Evolutionary conservation across 2,888 invertebrate genomes (phyloP).

Genomic region (Augiades crinisus): DNA sequence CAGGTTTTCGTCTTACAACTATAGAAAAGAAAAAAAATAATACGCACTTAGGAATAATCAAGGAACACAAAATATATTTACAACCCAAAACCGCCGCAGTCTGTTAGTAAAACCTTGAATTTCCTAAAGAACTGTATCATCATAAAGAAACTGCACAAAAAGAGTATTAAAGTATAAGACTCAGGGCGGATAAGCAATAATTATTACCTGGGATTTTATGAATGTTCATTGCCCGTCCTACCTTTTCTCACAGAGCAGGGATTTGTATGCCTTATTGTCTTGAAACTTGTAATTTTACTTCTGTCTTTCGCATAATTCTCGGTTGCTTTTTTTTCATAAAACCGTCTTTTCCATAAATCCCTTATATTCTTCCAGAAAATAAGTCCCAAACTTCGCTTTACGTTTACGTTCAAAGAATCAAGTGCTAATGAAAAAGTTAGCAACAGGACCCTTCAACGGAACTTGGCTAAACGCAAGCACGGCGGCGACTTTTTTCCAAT

Average conservation of each 20-base stretch:
- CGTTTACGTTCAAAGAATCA: slow-evolving; percentile 10
- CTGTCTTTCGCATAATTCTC: slow-evolving; percentile 22
- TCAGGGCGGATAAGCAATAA: slow-evolving; percentile 27
- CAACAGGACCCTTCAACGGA: slow-evolving; percentile 34
- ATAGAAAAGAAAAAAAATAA: no score
- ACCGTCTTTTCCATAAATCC: slow-evolving; percentile 6
- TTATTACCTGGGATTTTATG: slow-evolving; percentile 27
- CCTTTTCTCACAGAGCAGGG: slow-evolving; percentile 24
- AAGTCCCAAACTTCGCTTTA: slow-evolving; percentile 10
- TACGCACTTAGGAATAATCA: no score
- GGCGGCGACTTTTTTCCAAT: slow-evolving; percentile 44
- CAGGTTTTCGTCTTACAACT: no score
- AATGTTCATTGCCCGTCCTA: slow-evolving; percentile 22
- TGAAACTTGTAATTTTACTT: slow-evolving; percentile 26
- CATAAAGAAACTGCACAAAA: slow-evolving; percentile 17
- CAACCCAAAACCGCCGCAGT: slow-evolving; percentile 1
- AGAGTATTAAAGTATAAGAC: slow-evolving; percentile 17
- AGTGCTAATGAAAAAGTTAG: slow-evolving; percentile 28
- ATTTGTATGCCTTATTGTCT: slow-evolving; percentile 24
- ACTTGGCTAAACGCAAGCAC: slow-evolving; percentile 37
- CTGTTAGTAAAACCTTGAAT: slow-evolving; percentile 7
- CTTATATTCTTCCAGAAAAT: slow-evolving; percentile 13
- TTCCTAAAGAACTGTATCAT: slow-evolving; percentile 13
- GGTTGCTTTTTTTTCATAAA: slow-evolving; percentile 12
- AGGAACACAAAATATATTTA: background rate